A percentile compares a stretch with the other conserved stretches of the same genome.
Evolutionary conservation across 2,888 invertebrate species (phyloP).

Genomic region (Protodeltote pygarga): DNA sequence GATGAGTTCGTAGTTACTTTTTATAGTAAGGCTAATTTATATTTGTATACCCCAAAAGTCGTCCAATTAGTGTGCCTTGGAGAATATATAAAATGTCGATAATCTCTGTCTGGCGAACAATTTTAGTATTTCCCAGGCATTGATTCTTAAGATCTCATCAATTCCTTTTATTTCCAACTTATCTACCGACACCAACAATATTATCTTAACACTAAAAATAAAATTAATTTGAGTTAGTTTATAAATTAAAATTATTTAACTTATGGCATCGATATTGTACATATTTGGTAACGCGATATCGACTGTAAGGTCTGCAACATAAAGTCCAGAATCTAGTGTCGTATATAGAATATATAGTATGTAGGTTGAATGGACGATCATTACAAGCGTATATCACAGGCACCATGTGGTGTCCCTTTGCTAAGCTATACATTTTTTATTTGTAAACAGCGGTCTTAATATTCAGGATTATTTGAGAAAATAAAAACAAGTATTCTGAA

Average conservation of each 20-base stretch:
- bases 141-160: not conserved
- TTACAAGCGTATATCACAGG: conserved; percentile 85
- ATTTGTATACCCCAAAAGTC: not conserved
- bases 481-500: conserved; percentile 32
- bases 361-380: conserved; percentile 80
- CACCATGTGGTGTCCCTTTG: conserved; percentile 68
- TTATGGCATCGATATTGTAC: conserved; percentile 45
- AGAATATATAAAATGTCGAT: conserved; percentile 12
- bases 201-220: conserved; percentile 44
- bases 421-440: conserved; percentile 64
- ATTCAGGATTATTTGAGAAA: conserved; percentile 50
- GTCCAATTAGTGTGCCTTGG: conserved; percentile 1
- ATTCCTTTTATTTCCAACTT: conserved; percentile 6
- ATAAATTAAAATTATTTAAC: conserved; percentile 40
- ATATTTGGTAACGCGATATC: conserved; percentile 36
- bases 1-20: conserved; percentile 12
- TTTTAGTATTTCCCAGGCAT: not conserved
- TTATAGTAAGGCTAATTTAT: conserved; percentile 1
- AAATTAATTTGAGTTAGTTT: conserved; percentile 39
- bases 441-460: conserved; percentile 52
- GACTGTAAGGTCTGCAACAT: conserved; percentile 41
- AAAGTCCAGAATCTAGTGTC: conserved; percentile 53
- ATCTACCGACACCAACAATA: conserved; percentile 33
- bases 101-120: conserved; percentile 10
- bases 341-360: conserved; percentile 56